A percentile compares a stretch with the other conserved stretches of the same genome.
Conservation (phyloP, 2,888 invertebrate species). For the Eristalis tenax region DNA sequence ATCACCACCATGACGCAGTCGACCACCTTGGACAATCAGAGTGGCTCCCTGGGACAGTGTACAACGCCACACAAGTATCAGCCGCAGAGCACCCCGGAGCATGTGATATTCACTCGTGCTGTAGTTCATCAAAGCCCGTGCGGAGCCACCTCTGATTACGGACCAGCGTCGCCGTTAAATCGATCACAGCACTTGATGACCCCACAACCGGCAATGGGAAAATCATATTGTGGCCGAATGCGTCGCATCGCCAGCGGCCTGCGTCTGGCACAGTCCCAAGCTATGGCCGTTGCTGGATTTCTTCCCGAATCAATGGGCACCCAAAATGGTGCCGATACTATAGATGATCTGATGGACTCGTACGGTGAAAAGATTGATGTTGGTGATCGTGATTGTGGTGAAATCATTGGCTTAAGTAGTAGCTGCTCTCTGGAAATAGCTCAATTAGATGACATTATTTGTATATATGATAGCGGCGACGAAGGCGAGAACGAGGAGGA, state of each 20-base stretch:
- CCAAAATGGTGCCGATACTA: background rate
- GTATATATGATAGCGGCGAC: conserved; percentile 39
- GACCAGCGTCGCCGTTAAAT: conserved; percentile 1
- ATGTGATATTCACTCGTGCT: conserved; percentile 43
- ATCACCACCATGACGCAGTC: conserved; percentile 76
- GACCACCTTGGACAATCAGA: conserved; percentile 73
- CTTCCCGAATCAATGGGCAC: conserved; percentile 80
- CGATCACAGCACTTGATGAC: conserved; percentile 16
- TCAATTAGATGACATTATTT: conserved; percentile 45
- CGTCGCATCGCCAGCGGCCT: conserved; percentile 86
- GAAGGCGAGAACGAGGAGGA: background rate
- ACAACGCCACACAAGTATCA: conserved; percentile 65
- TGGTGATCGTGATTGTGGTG: conserved; percentile 51
- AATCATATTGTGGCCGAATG: conserved; percentile 50
- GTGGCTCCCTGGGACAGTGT: conserved; percentile 67
- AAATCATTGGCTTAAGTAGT: conserved; percentile 44
- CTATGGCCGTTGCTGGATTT: conserved; percentile 87
- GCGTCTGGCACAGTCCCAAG: conserved; percentile 87
- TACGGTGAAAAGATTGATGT: conserved; percentile 35
- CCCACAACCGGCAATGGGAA: conserved; percentile 34
- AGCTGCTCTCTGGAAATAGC: conserved; percentile 36
- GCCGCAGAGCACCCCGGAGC: conserved; percentile 7
- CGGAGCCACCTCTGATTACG: conserved; percentile 4
- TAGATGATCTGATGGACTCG: conserved; percentile 14
- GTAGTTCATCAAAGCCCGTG: conserved; percentile 42